These are phyloP conservation scores for Anabacerthia variegaticeps DNA, from an alignment of 2,797 vertebrate genomes.

Conservation along the genomic window DNA sequence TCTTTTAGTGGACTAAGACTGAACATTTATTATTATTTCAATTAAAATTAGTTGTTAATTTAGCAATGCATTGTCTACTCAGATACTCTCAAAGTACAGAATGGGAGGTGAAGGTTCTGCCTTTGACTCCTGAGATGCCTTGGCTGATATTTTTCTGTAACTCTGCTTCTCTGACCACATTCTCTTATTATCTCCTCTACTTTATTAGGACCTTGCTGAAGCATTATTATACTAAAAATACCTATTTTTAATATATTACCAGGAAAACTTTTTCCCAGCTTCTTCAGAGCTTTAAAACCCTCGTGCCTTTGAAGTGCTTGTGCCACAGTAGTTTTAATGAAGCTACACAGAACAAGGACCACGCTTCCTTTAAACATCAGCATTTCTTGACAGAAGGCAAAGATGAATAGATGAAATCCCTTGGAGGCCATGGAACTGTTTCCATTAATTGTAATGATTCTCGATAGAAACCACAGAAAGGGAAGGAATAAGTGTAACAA, in stretches of 20 bases:
- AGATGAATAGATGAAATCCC: constrained; percentile 10
- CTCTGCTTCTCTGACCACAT: background rate
- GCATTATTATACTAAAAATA: background rate
- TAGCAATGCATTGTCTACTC: background rate
- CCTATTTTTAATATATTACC: background rate
- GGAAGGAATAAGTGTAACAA: background rate
- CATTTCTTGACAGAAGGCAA: background rate
- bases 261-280: background rate
- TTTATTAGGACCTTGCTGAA: background rate
- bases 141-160: background rate
- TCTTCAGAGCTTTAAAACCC: background rate
- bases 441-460: background rate
- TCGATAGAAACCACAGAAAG: background rate
- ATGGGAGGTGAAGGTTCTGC: background rate
- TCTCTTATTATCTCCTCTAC: background rate
- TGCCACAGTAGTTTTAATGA: constrained; percentile 12
- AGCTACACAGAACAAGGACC: background rate
- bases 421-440: background rate
- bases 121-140: background rate
- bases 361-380: constrained; percentile 16
- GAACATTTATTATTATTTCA: background rate
- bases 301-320: constrained; percentile 21
- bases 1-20: background rate
- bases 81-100: background rate
- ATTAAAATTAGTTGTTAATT: background rate